Base-by-base conservation (phyloP, 2,113 vertebrate species). In the Oxyura jamaicensis region DNA sequence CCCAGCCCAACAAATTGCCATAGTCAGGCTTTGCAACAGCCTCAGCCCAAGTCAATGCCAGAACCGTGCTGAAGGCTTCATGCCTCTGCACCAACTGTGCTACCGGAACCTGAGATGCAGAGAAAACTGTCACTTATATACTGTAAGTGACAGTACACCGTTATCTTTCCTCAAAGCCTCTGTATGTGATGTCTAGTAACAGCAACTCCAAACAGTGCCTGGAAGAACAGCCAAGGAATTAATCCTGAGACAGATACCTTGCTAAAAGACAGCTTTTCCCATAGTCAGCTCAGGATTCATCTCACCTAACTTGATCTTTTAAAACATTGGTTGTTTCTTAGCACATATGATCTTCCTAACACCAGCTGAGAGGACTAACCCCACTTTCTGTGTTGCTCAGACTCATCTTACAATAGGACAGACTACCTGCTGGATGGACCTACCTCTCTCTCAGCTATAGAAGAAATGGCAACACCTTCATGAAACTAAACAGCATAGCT, bases 141-240 rank as follows among this genome's bases (percentile, higher is more conserved):
- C 7, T 31, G 8, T 60, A 56, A 23, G 31, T 16, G 66, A 15
- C 69, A n/a, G 17, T 44, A 58, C 28, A 79, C 1, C 2, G 20
- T 29, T 29, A 33, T 23, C 15, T 44, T 72, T 41, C 35, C 67
- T 44, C 10, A 80, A 42, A 80, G 55, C 16, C n/a, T 52, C 20
- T 55, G 29, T 0, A 0, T 13, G 7, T 4, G 15, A 33, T 12
- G 11, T 22, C 13, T 50, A 68, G 29, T 11, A 93, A 52, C 19
- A 2, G 1, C 59, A 68, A 55, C 20, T 78, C 39, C 53, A 44
- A 85, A 48, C 3, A 50, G 16, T 1, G 11, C 29, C 59, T 62
- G 21, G 53, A 83, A 66, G 19, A 22, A 74, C 13, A 69, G 36
- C 22, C 33, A 65, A 52, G 41, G 84, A 82, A 60, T 42, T 35